Evolutionary conservation across 1,140 invertebrate species (phyloP).

Genomic region (Drosophila kurseongensis): DNA sequence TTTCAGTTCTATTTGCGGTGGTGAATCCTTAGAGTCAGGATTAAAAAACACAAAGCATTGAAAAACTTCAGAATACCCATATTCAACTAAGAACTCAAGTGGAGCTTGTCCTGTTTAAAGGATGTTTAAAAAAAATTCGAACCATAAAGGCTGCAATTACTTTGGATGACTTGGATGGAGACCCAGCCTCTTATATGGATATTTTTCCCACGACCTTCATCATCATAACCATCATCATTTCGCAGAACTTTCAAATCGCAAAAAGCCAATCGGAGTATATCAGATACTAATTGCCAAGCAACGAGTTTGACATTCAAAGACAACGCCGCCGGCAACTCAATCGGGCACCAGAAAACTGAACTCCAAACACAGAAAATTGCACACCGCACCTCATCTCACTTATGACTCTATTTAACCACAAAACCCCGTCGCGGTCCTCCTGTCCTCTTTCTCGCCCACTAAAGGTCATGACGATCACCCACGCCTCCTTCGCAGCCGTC

Average conservation of each 20-base stretch:
- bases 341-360: constrained; percentile 11
- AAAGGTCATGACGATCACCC: constrained; percentile 79
- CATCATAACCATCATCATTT: constrained; percentile 18
- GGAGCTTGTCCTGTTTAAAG: neutral
- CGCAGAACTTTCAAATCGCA: constrained; percentile 46
- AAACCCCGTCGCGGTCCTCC: neutral
- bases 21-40: constrained; percentile 6
- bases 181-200: constrained; percentile 18
- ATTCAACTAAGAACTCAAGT: neutral
- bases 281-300: constrained; percentile 45
- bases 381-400: constrained; percentile 41
- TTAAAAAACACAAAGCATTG: neutral
- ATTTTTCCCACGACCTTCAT: constrained; percentile 47
- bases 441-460: constrained; percentile 13
- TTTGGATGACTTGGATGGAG: neutral
- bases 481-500: constrained; percentile 56
- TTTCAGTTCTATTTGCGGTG: constrained; percentile 31
- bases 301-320: constrained; percentile 60
- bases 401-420: constrained; percentile 55
- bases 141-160: neutral
- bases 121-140: neutral
- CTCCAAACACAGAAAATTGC: constrained; percentile 1
- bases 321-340: constrained; percentile 37
- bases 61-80: neutral
- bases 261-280: constrained; percentile 36